These are phyloP conservation scores for Galeruca laticollis DNA, from an alignment of 2,888 invertebrate species.

Conservation along the genomic window DNA sequence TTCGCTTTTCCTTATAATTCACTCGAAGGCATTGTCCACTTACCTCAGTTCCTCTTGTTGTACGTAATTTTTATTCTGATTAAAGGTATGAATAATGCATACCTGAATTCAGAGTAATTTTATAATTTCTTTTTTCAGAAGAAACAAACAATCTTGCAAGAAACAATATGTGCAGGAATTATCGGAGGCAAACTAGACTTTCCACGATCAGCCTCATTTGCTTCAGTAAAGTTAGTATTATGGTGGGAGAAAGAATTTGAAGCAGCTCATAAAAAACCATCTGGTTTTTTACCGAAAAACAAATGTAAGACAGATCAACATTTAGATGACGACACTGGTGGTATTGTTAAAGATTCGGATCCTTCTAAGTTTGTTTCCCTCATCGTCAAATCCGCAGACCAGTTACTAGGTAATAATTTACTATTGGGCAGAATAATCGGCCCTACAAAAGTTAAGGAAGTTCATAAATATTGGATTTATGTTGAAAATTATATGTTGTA, in stretches of 20 bases:
- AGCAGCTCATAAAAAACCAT: slow-evolving; percentile 79
- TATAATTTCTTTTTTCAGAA: slow-evolving; percentile 49
- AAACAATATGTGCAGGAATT: slow-evolving; percentile 82
- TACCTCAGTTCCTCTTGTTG: too few species aligned
- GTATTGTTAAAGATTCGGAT: slow-evolving; percentile 80
- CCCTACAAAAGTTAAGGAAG: too few species aligned
- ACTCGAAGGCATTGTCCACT: too few species aligned
- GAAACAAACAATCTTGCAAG: slow-evolving; percentile 74
- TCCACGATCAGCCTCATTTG: slow-evolving; percentile 86
- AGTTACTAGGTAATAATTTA: slow-evolving; percentile 71
- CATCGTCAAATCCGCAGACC: slow-evolving; percentile 79
- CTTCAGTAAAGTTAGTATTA: slow-evolving; percentile 84
- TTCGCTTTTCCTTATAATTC: too few species aligned
- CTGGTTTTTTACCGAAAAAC: slow-evolving; percentile 66
- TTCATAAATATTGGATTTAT: too few species aligned
- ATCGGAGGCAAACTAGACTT: slow-evolving; percentile 86
- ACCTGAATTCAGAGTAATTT: too few species aligned
- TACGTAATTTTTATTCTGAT: too few species aligned
- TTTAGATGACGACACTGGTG: slow-evolving; percentile 65
- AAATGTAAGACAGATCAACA: slow-evolving; percentile 67
- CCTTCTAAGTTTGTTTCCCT: slow-evolving; percentile 81
- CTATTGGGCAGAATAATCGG: too few species aligned
- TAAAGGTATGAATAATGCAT: too few species aligned
- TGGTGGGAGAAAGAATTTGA: slow-evolving; percentile 89
- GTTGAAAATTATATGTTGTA: too few species aligned